Evolutionary conservation across 2,113 vertebrate species (phyloP).

Genomic region (Psophia crepitans): DNA sequence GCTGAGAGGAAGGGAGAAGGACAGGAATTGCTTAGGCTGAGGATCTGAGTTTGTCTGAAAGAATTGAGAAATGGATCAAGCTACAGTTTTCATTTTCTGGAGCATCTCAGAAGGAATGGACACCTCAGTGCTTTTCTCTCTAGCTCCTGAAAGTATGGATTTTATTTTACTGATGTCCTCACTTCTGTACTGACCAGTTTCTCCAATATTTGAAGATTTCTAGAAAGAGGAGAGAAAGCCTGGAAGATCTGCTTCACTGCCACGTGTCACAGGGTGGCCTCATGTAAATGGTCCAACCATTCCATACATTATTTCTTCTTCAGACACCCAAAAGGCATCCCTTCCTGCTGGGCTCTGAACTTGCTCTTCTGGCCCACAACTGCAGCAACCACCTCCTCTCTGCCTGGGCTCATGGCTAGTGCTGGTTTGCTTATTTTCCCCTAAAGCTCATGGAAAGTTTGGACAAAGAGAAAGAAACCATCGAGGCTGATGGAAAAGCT

Average conservation of each 20-base stretch:
- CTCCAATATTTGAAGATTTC: background rate
- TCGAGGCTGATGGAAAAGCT: background rate
- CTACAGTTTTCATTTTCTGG: background rate
- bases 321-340: background rate
- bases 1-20: background rate
- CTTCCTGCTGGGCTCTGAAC: background rate
- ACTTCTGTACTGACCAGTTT: background rate
- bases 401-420: background rate
- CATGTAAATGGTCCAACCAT: rapidly evolving
- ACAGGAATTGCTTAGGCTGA: background rate
- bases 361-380: background rate
- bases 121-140: background rate
- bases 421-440: background rate
- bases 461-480: background rate
- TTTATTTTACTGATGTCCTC: background rate
- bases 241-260: background rate
- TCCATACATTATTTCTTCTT: background rate
- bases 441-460: background rate
- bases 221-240: background rate
- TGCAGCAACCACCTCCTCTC: background rate
- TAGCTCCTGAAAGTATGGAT: background rate
- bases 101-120: background rate
- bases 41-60: background rate
- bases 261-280: background rate
- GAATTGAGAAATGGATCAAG: background rate